Evolutionary conservation across 1,140 invertebrate species (phyloP), one percentile per base, ranked within the genome.

Genomic region (Heterodera schachtii): DNA sequence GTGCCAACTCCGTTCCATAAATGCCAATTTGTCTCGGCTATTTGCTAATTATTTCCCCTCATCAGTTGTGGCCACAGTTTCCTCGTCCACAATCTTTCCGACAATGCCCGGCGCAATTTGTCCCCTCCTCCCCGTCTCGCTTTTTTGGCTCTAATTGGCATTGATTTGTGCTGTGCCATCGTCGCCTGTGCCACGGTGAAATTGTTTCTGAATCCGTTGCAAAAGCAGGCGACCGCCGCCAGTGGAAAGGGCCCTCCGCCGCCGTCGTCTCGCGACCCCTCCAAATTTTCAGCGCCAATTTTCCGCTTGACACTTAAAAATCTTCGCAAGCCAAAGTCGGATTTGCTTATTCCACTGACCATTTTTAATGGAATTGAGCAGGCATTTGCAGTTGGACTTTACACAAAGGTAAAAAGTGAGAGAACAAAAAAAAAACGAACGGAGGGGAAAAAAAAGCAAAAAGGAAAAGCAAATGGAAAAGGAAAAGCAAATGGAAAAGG

Each of bases 341-440:
- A 96, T 85, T 92, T 98, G 4, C 92, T 98, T 9, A 96, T 98
- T 85, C 95, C 96, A 0, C 93, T 98, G 79, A 98, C 96, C 0
- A 91, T 98, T 52, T 98, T 95, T 93, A 98, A 96, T 86, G 96
- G 96, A 71, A 94, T 98, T 92, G 96, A 98, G 90, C 96, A 98
- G 90, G 95, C 95, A 0, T 98, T 97, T 91, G 49, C 64, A 13
- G 70, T 94, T 16, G 95, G 95, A 67, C 95, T 98, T 86, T 98
- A 95, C 89, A 97, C 96, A 7, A 89, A 88, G 69, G 85, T 87
- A n/a, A n/a, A n/a, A n/a, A n/a, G n/a, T n/a, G n/a, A n/a, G n/a
- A n/a, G n/a, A n/a, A n/a, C n/a, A n/a, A n/a, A n/a, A n/a, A n/a
- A n/a, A n/a, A n/a, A n/a, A n/a, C n/a, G n/a, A n/a, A n/a, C n/a